Conservation (phyloP, 2,888 invertebrate genomes). For the Tachina grossa region DNA sequence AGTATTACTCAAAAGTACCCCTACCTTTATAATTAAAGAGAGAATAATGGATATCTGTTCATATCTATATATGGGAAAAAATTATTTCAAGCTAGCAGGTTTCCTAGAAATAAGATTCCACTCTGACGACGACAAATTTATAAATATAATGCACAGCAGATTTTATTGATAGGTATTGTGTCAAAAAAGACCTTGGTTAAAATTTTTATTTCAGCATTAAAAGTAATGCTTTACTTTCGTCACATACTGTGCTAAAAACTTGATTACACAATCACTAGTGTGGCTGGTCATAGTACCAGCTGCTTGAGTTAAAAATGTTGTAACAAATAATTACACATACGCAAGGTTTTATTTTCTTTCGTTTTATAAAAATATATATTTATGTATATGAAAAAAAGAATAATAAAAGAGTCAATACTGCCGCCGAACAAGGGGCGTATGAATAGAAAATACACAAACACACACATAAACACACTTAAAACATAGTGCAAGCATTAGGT, state of each 20-base stretch:
- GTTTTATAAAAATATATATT: not conserved
- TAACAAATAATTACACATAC: conserved; percentile 48
- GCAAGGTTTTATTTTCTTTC: conserved; percentile 5
- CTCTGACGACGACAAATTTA: no score
- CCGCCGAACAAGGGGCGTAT: conserved; percentile 63
- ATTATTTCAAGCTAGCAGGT: no score
- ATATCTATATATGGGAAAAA: no score
- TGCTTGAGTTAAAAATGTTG: conserved; percentile 35
- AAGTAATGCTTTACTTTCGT: conserved; percentile 12
- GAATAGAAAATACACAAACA: not conserved
- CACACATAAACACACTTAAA: conserved; percentile 16
- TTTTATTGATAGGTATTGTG: no score
- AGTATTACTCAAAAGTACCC: no score
- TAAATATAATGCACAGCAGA: no score
- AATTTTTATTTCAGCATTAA: no score
- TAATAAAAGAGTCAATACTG: conserved; percentile 8
- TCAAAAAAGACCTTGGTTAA: no score
- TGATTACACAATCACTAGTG: conserved; percentile 24
- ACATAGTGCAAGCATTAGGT: conserved; percentile 6
- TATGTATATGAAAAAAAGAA: not conserved
- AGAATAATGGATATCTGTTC: no score
- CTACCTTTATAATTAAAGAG: no score
- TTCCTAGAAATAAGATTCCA: no score
- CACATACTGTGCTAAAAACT: conserved; percentile 8
- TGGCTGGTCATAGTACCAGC: conserved; percentile 44